These are phyloP conservation scores for Pipistrellus pipistrellus DNA, from an alignment of 2,797 vertebrate species.

Conservation along the genomic window DNA sequence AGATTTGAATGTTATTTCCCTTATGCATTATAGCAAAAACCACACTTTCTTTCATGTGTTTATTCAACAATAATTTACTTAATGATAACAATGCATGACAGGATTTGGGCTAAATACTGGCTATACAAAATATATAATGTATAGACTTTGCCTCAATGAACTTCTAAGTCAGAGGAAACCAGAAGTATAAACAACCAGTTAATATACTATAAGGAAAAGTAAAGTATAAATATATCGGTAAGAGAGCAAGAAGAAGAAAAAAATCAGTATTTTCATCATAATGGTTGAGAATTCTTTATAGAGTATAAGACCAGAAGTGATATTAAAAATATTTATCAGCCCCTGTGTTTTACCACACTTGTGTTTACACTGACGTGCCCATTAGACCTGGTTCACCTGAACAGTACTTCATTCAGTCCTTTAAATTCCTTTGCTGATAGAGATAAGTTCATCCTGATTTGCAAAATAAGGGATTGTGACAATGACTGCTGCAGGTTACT, in stretches of 20 bases:
- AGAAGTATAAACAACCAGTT: not conserved
- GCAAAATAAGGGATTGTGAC: not conserved
- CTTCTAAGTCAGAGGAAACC: slow-evolving; percentile 19
- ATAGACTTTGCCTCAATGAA: not conserved
- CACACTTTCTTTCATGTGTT: slow-evolving; percentile 19
- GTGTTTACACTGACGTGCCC: not conserved
- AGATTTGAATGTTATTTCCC: not conserved
- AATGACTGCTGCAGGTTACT: not conserved
- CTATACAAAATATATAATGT: not conserved
- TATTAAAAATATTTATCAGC: not conserved
- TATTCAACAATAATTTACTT: slow-evolving; percentile 31
- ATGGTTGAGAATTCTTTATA: not conserved
- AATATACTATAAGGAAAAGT: not conserved
- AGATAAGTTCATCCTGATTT: not conserved
- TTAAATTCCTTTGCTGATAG: not conserved
- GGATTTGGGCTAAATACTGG: not conserved
- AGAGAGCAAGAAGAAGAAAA: not conserved
- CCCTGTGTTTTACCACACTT: not conserved
- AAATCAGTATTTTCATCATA: slow-evolving; percentile 48
- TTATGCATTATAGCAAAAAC: slow-evolving; percentile 5
- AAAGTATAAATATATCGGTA: not conserved
- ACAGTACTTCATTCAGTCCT: not conserved
- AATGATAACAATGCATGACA: not conserved
- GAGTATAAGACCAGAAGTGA: not conserved
- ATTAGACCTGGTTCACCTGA: not conserved